Conservation (phyloP, 2,888 invertebrate genomes). For the Eristalis intricaria region DNA sequence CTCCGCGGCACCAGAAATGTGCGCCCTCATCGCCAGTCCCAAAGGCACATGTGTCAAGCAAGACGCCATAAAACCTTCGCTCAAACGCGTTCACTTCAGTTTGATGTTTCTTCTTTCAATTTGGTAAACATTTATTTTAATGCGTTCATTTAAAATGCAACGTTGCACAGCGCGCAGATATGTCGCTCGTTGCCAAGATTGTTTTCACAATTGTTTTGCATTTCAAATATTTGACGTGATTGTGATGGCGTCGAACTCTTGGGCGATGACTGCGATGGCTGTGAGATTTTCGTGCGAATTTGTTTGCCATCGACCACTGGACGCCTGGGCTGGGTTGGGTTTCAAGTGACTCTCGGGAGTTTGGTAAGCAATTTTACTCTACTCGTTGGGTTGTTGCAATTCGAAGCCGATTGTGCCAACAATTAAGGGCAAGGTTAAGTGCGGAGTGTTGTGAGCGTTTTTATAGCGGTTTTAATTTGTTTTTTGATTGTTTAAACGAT, state of each 20-base stretch:
- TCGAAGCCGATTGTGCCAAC: neutral
- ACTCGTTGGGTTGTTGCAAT: neutral
- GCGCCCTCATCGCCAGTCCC: neutral
- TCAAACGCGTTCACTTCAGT: conserved; percentile 21
- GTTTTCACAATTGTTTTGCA: conserved; percentile 24
- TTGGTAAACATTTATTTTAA: conserved; percentile 25
- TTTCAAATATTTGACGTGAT: conserved; percentile 7
- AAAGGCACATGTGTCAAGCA: neutral
- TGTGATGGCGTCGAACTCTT: neutral
- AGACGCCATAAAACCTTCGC: neutral
- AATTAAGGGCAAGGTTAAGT: neutral
- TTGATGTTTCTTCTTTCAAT: neutral
- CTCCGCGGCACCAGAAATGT: too few relatives aligned
- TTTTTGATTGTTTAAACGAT: neutral
- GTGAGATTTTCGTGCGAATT: neutral
- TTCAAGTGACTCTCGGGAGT: neutral
- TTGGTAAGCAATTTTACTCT: neutral
- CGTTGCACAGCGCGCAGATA: conserved; percentile 2
- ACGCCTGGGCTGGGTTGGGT: neutral
- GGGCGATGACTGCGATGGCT: neutral
- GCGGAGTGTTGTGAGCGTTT: neutral
- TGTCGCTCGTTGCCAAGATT: neutral
- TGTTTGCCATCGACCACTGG: neutral
- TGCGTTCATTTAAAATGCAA: conserved; percentile 24
- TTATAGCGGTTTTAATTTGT: neutral